Base-by-base conservation (phyloP, 2,888 invertebrate species). In the Archaeoteleia sp. region DNA sequence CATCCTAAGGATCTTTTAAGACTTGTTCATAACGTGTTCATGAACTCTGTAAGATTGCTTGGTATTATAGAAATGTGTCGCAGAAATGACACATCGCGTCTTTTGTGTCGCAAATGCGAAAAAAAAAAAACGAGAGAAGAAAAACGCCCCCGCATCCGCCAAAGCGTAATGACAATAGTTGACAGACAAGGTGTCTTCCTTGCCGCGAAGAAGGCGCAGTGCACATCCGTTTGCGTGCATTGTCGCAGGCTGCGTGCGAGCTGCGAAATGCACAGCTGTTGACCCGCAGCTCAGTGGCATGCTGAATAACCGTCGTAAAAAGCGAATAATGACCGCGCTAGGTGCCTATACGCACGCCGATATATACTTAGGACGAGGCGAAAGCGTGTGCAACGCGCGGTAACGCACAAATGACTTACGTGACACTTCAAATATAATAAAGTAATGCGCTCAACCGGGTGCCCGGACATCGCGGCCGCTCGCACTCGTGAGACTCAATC, bases 241-340 rank as follows among this genome's bases (percentile, higher is more conserved):
- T 74, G 73, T 71, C 67, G 71, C 65, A 68, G 62, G 43, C 62
- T 53, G 74, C 71, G 63, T 62, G 70, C 60, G 32, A 54, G 68
- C 71, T 72, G 74, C 71, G 71, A 77, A 78, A 69, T 65, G 75
- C 77, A 72, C 80, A 81, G 80, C 80, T 81, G 81, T 79, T 78
- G 78, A 79, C 78, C 81, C 78, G 80, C 79, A 79, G 79, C 79
- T 77, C 80, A 79, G 75, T 78, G 76, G 75, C 76, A 71, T 70
- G 70, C 71, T 75, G 75, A 77, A 74, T 75, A 74, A 77, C 74
- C 70, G 71, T 49, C 66, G 70, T 75, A 76, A 77, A 76, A 74
- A 62, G 68, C 61, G 69, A 74, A 72, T 79, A 77, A 80, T 74
- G 74, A 77, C 74, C 58, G 57, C 32, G 40, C 30, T 62, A 43